A percentile compares a stretch with the other conserved stretches of the same genome.
These are phyloP conservation scores for Cerastis leucographa DNA, from an alignment of 2,888 invertebrate genomes.

Conservation along the genomic window DNA sequence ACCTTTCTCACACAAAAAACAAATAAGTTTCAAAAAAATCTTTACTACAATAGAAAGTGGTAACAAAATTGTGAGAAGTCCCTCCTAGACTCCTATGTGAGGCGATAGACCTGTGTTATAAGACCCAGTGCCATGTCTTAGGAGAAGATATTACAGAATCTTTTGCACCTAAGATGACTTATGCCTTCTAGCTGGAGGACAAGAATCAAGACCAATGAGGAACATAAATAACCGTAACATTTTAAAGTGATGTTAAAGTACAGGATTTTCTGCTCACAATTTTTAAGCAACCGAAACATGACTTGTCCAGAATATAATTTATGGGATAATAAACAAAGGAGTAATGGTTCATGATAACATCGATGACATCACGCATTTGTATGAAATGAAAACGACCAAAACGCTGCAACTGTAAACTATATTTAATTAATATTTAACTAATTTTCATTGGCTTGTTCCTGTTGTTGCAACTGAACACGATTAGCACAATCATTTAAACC, in stretches of 20 bases:
- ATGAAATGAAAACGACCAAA: constrained; percentile 1
- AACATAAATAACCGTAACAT: not conserved
- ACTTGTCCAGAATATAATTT: constrained; percentile 26
- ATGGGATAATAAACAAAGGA: constrained; percentile 39
- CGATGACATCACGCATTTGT: constrained; percentile 10
- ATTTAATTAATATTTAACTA: not conserved
- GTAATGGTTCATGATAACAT: constrained; percentile 31
- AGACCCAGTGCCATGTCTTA: no score
- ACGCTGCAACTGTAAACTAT: not conserved
- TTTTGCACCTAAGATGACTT: not conserved
- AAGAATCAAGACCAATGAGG: not conserved
- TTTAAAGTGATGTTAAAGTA: not conserved
- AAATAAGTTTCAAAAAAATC: not conserved
- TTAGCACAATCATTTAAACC: not conserved
- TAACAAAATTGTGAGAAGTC: no score
- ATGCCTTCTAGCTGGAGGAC: not conserved
- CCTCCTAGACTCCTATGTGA: no score
- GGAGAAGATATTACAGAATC: no score
- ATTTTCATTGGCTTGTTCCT: not conserved
- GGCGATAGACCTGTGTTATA: no score
- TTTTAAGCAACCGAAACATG: constrained; percentile 1
- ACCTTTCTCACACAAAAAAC: not conserved
- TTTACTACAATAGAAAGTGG: no score
- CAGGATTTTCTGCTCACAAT: not conserved
- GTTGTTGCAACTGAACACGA: not conserved